Conservation (phyloP, 2,888 invertebrate genomes). For the Malacosoma neustria region DNA sequence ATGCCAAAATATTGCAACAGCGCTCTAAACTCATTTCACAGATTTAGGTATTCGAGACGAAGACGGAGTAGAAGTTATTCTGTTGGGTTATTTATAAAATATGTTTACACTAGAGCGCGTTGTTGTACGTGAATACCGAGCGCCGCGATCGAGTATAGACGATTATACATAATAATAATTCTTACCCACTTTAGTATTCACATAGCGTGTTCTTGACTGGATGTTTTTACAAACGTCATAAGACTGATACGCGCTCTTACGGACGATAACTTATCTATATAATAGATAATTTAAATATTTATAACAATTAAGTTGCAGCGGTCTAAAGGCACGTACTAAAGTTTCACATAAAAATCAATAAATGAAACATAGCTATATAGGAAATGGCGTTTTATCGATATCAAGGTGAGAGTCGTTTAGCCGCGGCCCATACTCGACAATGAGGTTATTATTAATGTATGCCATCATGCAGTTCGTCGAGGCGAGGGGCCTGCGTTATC, state of each 20-base stretch:
- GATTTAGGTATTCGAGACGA: constrained; percentile 12
- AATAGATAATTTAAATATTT: constrained; percentile 3
- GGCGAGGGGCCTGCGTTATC: constrained; percentile 7
- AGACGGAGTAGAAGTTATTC: constrained; percentile 31
- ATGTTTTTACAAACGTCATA: constrained; percentile 6
- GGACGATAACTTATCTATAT: constrained; percentile 2
- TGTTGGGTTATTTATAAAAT: constrained; percentile 38
- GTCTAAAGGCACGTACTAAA: not conserved
- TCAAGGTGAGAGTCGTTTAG: constrained; percentile 49
- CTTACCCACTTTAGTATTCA: constrained; percentile 6
- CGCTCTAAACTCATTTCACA: not conserved
- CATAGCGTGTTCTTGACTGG: constrained; percentile 14
- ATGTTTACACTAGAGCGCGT: constrained; percentile 32
- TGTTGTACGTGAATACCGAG: constrained; percentile 23
- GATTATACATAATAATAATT: constrained; percentile 14
- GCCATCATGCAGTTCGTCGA: constrained; percentile 33
- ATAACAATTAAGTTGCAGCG: constrained; percentile 11
- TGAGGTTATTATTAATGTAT: constrained; percentile 49
- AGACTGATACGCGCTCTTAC: constrained; percentile 5
- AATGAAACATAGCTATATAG: not conserved
- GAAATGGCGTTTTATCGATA: constrained; percentile 34
- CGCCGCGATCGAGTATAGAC: constrained; percentile 11
- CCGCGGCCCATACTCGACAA: constrained; percentile 39
- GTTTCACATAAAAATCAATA: not conserved
- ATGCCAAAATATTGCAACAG: not conserved